Conservation (phyloP, 2,797 vertebrate genomes). For the Eleutherodactylus coqui region DNA sequence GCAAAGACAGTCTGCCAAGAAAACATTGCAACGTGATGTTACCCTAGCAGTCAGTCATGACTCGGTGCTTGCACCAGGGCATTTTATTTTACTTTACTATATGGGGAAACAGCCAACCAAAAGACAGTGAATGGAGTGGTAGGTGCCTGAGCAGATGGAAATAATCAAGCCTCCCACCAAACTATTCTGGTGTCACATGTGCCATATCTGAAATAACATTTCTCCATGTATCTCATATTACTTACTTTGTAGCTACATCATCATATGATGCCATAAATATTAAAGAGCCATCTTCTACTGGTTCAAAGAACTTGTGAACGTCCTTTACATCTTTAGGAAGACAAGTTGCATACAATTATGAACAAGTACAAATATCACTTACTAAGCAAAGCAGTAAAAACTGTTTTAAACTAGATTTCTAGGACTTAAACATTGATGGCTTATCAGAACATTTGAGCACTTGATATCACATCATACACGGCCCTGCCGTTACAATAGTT, state of each 20-base stretch:
- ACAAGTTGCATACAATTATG: neutral
- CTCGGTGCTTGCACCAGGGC: no score
- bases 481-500: neutral
- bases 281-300: constrained; percentile 74
- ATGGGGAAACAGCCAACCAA: no score
- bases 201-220: neutral
- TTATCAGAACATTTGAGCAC: neutral
- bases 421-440: neutral
- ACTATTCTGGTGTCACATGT: neutral
- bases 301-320: constrained; percentile 76
- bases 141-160: no score
- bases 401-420: neutral
- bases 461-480: neutral
- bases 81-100: no score
- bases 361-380: no score
- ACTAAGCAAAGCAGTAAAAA: neutral
- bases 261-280: constrained; percentile 84
- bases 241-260: constrained; percentile 84
- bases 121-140: no score
- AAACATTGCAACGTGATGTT: no score
- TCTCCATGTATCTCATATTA: constrained; percentile 31
- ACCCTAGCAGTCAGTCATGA: no score
- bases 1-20: no score
- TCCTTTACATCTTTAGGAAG: constrained; percentile 66
- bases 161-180: neutral